These are phyloP conservation scores for Orbicella faveolata DNA, from an alignment of 64 coral and sea anemone genomes.

Conservation along the genomic window DNA sequence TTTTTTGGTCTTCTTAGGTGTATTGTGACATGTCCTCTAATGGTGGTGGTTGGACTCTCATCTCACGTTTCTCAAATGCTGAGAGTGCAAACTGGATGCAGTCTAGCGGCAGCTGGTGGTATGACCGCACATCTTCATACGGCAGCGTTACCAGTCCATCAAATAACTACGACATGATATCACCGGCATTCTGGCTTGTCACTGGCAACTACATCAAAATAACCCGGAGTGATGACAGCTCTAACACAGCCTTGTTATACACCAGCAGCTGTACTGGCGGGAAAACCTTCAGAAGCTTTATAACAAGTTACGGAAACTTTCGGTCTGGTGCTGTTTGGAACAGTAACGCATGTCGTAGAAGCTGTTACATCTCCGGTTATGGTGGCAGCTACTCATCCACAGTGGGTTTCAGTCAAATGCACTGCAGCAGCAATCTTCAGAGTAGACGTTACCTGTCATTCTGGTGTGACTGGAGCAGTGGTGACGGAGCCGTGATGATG, in stretches of 20 bases:
- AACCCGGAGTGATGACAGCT: slow-evolving; percentile 51
- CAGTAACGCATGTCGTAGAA: slow-evolving; percentile 23
- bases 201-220: slow-evolving; percentile 26
- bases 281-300: slow-evolving; percentile 24
- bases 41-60: slow-evolving; percentile 56
- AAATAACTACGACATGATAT: slow-evolving; percentile 54
- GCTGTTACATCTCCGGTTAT: background rate
- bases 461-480: slow-evolving; percentile 60
- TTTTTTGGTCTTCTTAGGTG: background rate
- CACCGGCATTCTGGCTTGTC: slow-evolving; percentile 48
- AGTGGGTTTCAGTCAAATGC: slow-evolving; percentile 30
- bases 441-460: slow-evolving; percentile 27
- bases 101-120: slow-evolving; percentile 37
- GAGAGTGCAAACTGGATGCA: slow-evolving; percentile 55
- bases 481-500: slow-evolving; percentile 69
- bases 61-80: slow-evolving; percentile 63
- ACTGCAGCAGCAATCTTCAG: slow-evolving; percentile 46
- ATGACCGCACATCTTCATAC: slow-evolving; percentile 28
- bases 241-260: background rate
- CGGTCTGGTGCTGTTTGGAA: slow-evolving; percentile 21
- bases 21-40: slow-evolving; percentile 60
- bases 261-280: slow-evolving; percentile 23
- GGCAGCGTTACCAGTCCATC: slow-evolving; percentile 13
- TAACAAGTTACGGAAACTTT: slow-evolving; percentile 49
- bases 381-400: background rate